Evolutionary conservation across 2,113 vertebrate genomes (phyloP), one percentile per base, ranked within the genome.

Genomic region (Arvicanthis niloticus): DNA sequence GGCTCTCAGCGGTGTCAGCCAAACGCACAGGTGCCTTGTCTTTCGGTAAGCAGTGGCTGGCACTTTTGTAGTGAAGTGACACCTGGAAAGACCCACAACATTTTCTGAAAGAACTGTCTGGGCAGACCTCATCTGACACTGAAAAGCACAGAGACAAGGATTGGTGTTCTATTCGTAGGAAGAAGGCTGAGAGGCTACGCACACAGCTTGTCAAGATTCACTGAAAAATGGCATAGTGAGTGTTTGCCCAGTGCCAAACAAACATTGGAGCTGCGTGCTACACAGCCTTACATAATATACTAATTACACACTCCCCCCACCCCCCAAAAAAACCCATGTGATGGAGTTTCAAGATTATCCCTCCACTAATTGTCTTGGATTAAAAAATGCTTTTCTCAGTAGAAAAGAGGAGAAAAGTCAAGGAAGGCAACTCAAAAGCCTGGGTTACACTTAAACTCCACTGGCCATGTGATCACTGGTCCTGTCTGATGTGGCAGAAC

Each of bases 301-400:
- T 56, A 85, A 53, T 45, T 88, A 80, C 51, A 75, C 1, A 70
- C 5, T 60, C n/a, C n/a, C n/a, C n/a, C n/a, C n/a, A n/a, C 42
- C 40, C 3, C n/a, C 29, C 48, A 3, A 40, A n/a, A 80, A 40
- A n/a, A 73, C 76, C 48, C 21, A 81, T 3, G 26, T 65, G 87
- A 16, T 22, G n/a, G 72, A 91, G 56, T 34, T 68, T 48, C 19
- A 67, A 82, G 34, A 45, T 58, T 72, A 92, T 87, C 65, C 29
- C 8, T 95, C 56, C 65, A 37, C 42, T 45, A 77, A 88, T 11
- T 75, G 72, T 37, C 42, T 62, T 80, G 22, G 51, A 88, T 84
- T 94, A 65, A 93, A 94, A 92, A 88, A 40, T 67, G 21, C 9
- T 21, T 78, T 89, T 70, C 73, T 82, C 22, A n/a, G 70, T 31